phyloP scores from a whole-genome alignment of 23 tunicate species.

The Halocynthia aurantium region DNA sequence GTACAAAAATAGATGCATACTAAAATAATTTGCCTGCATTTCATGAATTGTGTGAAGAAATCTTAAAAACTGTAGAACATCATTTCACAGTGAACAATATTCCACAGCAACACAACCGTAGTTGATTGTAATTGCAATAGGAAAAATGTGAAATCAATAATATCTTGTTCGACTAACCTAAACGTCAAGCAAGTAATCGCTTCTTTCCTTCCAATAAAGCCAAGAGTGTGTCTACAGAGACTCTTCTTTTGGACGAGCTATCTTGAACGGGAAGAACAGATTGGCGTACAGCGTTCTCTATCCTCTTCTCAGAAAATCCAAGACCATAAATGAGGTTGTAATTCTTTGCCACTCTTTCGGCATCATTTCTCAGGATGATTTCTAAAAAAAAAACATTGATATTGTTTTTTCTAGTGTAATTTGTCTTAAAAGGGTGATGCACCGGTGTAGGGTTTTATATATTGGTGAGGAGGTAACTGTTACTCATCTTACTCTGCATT shows the following conservation, averaged over 20 bases:
- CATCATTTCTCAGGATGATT: constrained; percentile 42
- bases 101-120: too few relatives aligned
- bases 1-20: too few relatives aligned
- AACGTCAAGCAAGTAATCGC: constrained; percentile 1
- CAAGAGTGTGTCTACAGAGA: constrained; percentile 40
- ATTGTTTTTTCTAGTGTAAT: too few relatives aligned
- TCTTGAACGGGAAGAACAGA: constrained; percentile 37
- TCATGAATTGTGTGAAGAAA: too few relatives aligned
- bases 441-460: constrained; percentile 1
- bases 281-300: constrained; percentile 41
- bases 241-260: not conserved
- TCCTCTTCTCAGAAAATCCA: constrained; percentile 35
- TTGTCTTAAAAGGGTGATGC: not conserved
- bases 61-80: too few relatives aligned
- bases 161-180: too few relatives aligned
- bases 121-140: too few relatives aligned
- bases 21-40: too few relatives aligned
- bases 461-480: not conserved
- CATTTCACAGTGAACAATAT: too few relatives aligned
- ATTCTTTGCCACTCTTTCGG: constrained; percentile 57
- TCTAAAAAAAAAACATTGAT: constrained; percentile 15
- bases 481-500: not conserved
- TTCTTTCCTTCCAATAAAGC: constrained; percentile 12
- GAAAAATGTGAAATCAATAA: too few relatives aligned
- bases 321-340: constrained; percentile 80